A percentile compares a stretch with the other conserved stretches of the same genome.
phyloP scores from a whole-genome alignment of 2,797 vertebrate genomes.

The Falco cherrug region DNA sequence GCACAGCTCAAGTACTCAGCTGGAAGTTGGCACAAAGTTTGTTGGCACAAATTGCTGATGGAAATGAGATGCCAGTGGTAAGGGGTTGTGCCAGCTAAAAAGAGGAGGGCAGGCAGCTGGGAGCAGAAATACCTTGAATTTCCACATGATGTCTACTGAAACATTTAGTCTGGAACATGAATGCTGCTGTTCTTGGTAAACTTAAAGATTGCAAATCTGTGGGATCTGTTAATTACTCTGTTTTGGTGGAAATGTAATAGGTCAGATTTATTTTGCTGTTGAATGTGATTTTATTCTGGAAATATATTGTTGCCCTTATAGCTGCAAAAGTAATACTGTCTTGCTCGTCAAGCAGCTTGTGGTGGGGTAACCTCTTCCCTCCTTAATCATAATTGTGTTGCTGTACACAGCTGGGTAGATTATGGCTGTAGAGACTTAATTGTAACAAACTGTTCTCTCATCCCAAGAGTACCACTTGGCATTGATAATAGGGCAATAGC shows the following conservation, averaged over 20 bases:
- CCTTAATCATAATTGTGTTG: background rate
- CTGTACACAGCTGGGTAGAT: background rate
- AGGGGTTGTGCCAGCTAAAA: background rate
- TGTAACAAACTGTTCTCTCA: background rate
- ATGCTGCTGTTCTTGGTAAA: background rate
- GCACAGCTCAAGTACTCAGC: background rate
- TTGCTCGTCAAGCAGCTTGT: background rate
- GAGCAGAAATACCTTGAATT: background rate
- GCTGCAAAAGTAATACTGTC: background rate
- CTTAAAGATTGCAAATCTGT: background rate
- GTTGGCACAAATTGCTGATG: background rate
- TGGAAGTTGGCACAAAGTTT: background rate
- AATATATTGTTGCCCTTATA: fast-evolving
- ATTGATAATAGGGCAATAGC: background rate
- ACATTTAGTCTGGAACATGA: background rate
- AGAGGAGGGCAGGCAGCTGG: background rate
- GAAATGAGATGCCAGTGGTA: background rate
- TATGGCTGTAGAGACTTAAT: background rate
- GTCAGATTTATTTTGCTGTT: background rate
- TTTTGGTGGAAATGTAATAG: background rate
- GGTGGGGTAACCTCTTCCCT: background rate
- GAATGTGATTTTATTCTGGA: background rate
- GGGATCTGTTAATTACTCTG: background rate
- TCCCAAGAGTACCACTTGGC: background rate
- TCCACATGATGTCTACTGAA: fast-evolving